These are phyloP conservation scores for Galerucella pusilla DNA, from an alignment of 2,888 invertebrate genomes.

Conservation along the genomic window DNA sequence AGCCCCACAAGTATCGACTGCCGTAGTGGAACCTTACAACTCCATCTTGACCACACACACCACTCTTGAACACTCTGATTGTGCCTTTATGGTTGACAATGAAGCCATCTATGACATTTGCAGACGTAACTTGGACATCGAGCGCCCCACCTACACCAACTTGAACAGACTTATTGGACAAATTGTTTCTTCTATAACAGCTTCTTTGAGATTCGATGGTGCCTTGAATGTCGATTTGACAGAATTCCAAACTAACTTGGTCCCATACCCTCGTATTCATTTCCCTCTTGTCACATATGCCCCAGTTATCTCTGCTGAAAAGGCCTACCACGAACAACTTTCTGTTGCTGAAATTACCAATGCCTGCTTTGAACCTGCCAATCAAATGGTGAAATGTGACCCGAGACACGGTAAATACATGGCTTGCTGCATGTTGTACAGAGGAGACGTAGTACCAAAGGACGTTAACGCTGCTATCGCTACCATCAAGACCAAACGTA, in stretches of 20 bases:
- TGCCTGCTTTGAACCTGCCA: slow-evolving; percentile 95
- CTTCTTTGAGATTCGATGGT: slow-evolving; percentile 92
- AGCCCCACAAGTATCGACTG: slow-evolving; percentile 90
- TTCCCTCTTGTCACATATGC: slow-evolving; percentile 94
- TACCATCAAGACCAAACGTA: slow-evolving; percentile 94
- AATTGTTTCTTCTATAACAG: slow-evolving; percentile 93
- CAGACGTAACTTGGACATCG: slow-evolving; percentile 94
- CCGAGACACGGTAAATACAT: slow-evolving; percentile 93
- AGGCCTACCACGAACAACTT: slow-evolving; percentile 93
- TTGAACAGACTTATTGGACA: slow-evolving; percentile 95
- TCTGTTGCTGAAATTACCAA: slow-evolving; percentile 94
- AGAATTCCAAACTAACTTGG: slow-evolving; percentile 95
- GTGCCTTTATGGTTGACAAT: slow-evolving; percentile 96
- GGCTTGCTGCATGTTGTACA: slow-evolving; percentile 95
- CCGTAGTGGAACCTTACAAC: slow-evolving; percentile 98
- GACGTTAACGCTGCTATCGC: slow-evolving; percentile 96
- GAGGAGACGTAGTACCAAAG: slow-evolving; percentile 82
- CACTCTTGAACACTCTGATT: slow-evolving; percentile 93
- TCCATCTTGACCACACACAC: slow-evolving; percentile 97
- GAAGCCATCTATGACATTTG: slow-evolving; percentile 93
- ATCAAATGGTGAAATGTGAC: slow-evolving; percentile 96
- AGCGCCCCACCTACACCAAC: slow-evolving; percentile 96
- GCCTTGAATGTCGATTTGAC: slow-evolving; percentile 93
- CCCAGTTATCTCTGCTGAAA: slow-evolving; percentile 93
- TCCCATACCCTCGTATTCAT: slow-evolving; percentile 96